These are phyloP conservation scores for Lepidochitona cinerea DNA, from an alignment of 2,888 invertebrate genomes.

Conservation along the genomic window DNA sequence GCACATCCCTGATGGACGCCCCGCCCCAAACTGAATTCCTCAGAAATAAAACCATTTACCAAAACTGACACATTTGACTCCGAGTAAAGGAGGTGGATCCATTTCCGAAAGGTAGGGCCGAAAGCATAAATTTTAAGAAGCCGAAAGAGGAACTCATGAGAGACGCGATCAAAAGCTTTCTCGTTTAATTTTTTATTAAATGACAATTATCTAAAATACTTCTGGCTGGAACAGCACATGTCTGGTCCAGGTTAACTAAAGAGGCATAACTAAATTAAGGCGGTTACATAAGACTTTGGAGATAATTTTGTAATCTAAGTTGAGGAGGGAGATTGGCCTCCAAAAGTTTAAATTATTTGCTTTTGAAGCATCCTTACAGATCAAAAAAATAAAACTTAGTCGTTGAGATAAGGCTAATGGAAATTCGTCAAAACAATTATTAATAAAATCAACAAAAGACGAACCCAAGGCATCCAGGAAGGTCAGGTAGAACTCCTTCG, in stretches of 20 bases:
- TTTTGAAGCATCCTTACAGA: conserved; percentile 33
- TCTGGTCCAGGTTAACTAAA: conserved; percentile 33
- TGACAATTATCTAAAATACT: conserved; percentile 39
- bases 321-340: conserved; percentile 37
- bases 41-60: not conserved
- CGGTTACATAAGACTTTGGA: conserved; percentile 34
- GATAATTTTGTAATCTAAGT: conserved; percentile 39
- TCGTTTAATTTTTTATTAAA: conserved; percentile 38
- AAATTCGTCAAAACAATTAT: not conserved
- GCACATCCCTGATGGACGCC: not conserved
- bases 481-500: conserved; percentile 11
- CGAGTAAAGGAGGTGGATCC: conserved; percentile 36
- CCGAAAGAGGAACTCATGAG: conserved; percentile 34
- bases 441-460: not conserved
- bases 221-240: conserved; percentile 35
- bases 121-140: conserved; percentile 33
- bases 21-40: not conserved
- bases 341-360: conserved; percentile 32
- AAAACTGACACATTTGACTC: not conserved
- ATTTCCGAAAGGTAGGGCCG: conserved; percentile 27
- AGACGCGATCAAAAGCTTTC: conserved; percentile 43
- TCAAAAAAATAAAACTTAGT: conserved; percentile 15
- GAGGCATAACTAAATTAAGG: conserved; percentile 25
- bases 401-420: not conserved
- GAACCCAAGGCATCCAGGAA: conserved; percentile 5